Percentiles rank a stretch among this genome's conserved stretches.
Conservation (phyloP, 2,888 invertebrate species). For the Nephrotoma appendiculata region DNA sequence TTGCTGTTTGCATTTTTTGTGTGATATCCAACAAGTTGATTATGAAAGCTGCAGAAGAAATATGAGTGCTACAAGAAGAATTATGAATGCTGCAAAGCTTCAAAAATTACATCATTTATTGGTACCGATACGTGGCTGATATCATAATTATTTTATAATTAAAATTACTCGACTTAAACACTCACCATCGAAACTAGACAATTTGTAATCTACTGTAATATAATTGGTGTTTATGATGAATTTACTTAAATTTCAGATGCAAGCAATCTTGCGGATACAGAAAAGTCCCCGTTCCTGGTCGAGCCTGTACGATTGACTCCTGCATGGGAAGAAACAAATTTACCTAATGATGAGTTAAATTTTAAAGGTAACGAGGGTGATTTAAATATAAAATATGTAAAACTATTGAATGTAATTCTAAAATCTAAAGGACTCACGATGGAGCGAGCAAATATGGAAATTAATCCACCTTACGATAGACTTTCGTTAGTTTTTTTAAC, state of each 20-base stretch:
- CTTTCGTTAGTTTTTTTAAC: slow-evolving; percentile 74
- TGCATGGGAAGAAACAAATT: slow-evolving; percentile 74
- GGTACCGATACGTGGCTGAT: too few species aligned
- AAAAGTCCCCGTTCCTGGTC: slow-evolving; percentile 46
- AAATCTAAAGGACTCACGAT: slow-evolving; percentile 38
- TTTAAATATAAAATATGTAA: neutral
- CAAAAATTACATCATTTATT: too few species aligned
- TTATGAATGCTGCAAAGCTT: too few species aligned
- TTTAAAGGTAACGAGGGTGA: slow-evolving; percentile 41
- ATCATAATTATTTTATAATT: too few species aligned
- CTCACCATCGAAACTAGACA: too few species aligned
- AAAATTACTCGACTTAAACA: too few species aligned
- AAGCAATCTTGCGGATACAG: slow-evolving; percentile 19
- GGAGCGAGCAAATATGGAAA: slow-evolving; percentile 51
- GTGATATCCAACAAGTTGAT: too few species aligned
- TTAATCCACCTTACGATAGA: slow-evolving; percentile 65
- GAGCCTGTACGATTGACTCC: slow-evolving; percentile 75
- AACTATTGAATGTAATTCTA: neutral
- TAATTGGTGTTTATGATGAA: too few species aligned
- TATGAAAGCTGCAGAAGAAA: too few species aligned
- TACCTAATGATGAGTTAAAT: slow-evolving; percentile 71
- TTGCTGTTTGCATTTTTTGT: too few species aligned
- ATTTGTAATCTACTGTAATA: too few species aligned
- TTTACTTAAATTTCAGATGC: neutral
- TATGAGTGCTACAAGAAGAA: too few species aligned